phyloP scores from a whole-genome alignment of 2,888 invertebrate species.

The Schrankia costaestrigalis region DNA sequence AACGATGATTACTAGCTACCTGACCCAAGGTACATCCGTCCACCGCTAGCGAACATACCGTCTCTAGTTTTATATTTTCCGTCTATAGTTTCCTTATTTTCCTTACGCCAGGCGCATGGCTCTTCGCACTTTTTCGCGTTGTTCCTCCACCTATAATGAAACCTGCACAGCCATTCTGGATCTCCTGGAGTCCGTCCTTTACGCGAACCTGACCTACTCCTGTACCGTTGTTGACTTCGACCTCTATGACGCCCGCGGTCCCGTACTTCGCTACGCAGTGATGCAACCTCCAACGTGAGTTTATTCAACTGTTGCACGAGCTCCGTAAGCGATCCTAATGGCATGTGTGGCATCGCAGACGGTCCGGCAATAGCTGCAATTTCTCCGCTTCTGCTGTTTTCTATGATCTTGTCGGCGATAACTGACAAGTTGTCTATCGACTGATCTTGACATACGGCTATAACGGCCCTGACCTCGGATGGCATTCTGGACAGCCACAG shows the following conservation, averaged over 20 bases:
- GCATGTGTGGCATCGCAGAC: too few relatives aligned
- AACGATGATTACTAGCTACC: background rate
- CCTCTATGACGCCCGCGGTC: background rate
- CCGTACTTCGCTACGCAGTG: background rate
- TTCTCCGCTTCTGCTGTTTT: too few relatives aligned
- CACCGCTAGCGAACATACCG: background rate
- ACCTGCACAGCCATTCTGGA: conserved; percentile 1
- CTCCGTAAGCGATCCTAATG: background rate
- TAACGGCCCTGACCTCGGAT: too few relatives aligned
- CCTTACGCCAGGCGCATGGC: background rate
- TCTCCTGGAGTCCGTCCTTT: background rate
- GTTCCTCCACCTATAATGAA: background rate
- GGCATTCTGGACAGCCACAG: too few relatives aligned
- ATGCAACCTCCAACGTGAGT: background rate
- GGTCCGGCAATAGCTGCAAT: too few relatives aligned
- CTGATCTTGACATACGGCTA: too few relatives aligned
- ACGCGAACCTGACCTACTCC: background rate
- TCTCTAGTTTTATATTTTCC: too few relatives aligned
- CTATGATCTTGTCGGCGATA: too few relatives aligned
- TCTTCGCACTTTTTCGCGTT: background rate
- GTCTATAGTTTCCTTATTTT: too few relatives aligned
- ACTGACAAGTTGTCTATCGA: too few relatives aligned
- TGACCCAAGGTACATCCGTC: background rate
- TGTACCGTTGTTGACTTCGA: background rate
- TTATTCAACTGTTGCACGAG: background rate